A percentile compares a stretch with the other conserved stretches of the same genome.
Conservation (phyloP, 2,797 vertebrate genomes). For the Yasuhikotakia modesta region DNA sequence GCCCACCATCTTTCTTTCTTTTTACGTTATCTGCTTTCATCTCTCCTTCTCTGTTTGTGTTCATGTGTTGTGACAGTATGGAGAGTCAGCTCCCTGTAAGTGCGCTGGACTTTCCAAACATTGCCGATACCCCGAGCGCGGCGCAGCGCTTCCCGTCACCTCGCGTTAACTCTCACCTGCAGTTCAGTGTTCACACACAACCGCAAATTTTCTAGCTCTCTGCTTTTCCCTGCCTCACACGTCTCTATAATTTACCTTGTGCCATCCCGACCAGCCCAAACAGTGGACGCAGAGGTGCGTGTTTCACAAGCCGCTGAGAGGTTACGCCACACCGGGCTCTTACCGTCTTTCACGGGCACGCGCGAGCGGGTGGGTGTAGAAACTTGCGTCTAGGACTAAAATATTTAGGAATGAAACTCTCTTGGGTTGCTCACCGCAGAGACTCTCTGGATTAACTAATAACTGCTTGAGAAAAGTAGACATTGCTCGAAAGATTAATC, state of each 20-base stretch:
- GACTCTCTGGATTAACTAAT: constrained; percentile 13
- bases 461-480: constrained; percentile 36
- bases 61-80: constrained; percentile 41
- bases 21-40: constrained; percentile 21
- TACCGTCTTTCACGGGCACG: constrained; percentile 33
- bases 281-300: not conserved
- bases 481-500: constrained; percentile 27
- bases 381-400: constrained; percentile 25
- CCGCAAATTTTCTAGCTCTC: constrained; percentile 12
- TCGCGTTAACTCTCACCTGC: constrained; percentile 34
- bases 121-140: constrained; percentile 29
- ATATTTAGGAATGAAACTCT: constrained; percentile 31
- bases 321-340: constrained; percentile 20
- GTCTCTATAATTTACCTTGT: constrained; percentile 16
- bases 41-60: constrained; percentile 22
- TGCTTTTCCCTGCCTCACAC: not conserved
- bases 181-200: constrained; percentile 30
- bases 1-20: constrained; percentile 36
- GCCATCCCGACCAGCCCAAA: not conserved
- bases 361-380: constrained; percentile 26
- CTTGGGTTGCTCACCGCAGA: not conserved
- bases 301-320: constrained; percentile 30
- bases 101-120: constrained; percentile 47
- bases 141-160: constrained; percentile 38
- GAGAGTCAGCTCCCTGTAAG: constrained; percentile 46